Base-by-base conservation (phyloP, 2,113 vertebrate species). In the Mixornis gularis region DNA sequence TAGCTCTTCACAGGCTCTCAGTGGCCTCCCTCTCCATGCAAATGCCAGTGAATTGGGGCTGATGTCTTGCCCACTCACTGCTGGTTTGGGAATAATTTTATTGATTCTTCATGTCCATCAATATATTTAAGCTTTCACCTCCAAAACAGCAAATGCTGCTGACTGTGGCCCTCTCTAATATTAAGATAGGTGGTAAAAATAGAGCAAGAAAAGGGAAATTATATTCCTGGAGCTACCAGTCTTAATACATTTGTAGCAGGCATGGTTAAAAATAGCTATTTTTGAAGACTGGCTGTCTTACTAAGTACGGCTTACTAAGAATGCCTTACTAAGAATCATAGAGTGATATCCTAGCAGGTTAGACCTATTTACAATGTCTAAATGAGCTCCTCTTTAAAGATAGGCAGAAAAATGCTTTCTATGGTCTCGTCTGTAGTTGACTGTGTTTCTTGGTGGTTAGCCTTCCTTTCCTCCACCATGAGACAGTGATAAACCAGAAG, bases 51-150 rank as follows among this genome's bases (percentile, higher is more conserved):
- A 63, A 25, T 21, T 66, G 43, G 11, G n/a, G 17, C 40, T 80
- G 24, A 13, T 78, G 25, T 64, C 74, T 93, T 8, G 2, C 13
- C 21, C 0, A 5, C 40, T 87, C 1, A 0, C 17, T 0, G 0
- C 25, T 44, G 72, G 8, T 56, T 76, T 68, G 26, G 36, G 44
- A 68, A 48, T 85, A 58, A 41, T 77, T 69, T 85, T 82, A 41
- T 53, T 32, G 12, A 26, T 53, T 53, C 46, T 69, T 65, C 40
- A 60, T 21, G 29, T 52, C 32, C 1, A 2, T 53, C 0, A 0
- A 16, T 38, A 12, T 12, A 17, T 76, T 82, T 41, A 86, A 87
- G 24, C 12, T 79, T 8, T 30, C 24, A 44, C 17, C 17, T 21
- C 49, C 0, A 3, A 73, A 78, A 80, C 53, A 64, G 32, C 26